Percentiles rank a stretch among this genome's conserved stretches.
Evolutionary conservation across 2,113 vertebrate genomes (phyloP).

Genomic region (Caretta caretta): DNA sequence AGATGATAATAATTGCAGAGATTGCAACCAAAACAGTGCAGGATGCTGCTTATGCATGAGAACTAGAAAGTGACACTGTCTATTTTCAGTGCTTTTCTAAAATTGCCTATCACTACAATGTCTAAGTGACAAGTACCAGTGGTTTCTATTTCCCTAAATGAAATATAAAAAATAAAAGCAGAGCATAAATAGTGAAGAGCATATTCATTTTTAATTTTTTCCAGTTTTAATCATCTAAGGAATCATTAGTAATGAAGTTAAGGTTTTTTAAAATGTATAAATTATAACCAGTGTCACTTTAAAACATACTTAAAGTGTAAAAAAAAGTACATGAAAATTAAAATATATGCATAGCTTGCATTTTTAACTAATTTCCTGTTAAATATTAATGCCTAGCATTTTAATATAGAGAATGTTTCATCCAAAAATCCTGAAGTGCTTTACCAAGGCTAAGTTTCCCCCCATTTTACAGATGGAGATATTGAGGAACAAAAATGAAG

Average conservation of each 20-base stretch:
- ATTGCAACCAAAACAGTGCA: neutral
- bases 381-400: neutral
- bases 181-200: neutral
- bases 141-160: neutral
- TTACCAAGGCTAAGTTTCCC: neutral
- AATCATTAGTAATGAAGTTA: neutral
- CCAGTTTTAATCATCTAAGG: neutral
- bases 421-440: neutral
- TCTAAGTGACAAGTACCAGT: neutral
- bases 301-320: fast-evolving
- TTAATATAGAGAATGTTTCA: neutral
- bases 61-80: fast-evolving
- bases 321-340: neutral
- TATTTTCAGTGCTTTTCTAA: neutral
- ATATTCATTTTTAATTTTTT: neutral
- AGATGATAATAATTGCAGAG: neutral
- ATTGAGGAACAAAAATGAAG: neutral
- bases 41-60: neutral
- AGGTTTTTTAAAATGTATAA: neutral
- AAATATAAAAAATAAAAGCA: neutral
- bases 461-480: neutral
- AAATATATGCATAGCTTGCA: neutral
- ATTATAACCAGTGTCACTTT: neutral
- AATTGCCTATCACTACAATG: neutral
- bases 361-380: neutral